phyloP scores from a whole-genome alignment of 2,797 vertebrate genomes.

The Pseudomugil gertrudae region DNA sequence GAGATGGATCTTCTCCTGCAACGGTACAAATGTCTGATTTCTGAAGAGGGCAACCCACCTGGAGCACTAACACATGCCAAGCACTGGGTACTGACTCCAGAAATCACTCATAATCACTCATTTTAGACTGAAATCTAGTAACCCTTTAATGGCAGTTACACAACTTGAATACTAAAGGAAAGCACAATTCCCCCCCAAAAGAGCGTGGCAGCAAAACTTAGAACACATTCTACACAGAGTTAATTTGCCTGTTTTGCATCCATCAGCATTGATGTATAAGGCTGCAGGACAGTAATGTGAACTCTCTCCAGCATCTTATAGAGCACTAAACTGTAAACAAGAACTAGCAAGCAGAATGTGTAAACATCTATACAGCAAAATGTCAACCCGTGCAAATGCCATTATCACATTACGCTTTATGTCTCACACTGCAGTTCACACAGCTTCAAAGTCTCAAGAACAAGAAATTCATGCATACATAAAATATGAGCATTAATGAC shows the following conservation, averaged over 20 bases:
- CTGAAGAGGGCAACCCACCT: no score
- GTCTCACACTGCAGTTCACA: constrained; percentile 35
- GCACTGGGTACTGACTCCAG: no score
- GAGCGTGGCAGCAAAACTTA: no score
- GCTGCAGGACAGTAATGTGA: not conserved
- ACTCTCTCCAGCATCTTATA: not conserved
- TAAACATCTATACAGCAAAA: not conserved
- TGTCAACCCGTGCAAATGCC: not conserved
- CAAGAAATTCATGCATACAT: constrained; percentile 67
- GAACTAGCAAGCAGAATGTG: not conserved
- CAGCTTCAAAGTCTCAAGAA: constrained; percentile 55
- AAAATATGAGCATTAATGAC: constrained; percentile 81
- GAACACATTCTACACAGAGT: no score
- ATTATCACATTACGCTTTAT: constrained; percentile 7
- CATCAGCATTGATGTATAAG: not conserved
- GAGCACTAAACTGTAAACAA: not conserved
- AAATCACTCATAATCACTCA: no score
- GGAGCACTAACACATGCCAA: no score
- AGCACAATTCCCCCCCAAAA: no score
- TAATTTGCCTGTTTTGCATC: not conserved
- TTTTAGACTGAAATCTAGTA: no score
- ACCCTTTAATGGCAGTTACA: no score
- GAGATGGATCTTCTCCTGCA: no score
- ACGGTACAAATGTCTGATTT: no score
- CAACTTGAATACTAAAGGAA: no score